Evolutionary conservation across 2,888 invertebrate genomes (phyloP).

Genomic region (Orthonevra nobilis): DNA sequence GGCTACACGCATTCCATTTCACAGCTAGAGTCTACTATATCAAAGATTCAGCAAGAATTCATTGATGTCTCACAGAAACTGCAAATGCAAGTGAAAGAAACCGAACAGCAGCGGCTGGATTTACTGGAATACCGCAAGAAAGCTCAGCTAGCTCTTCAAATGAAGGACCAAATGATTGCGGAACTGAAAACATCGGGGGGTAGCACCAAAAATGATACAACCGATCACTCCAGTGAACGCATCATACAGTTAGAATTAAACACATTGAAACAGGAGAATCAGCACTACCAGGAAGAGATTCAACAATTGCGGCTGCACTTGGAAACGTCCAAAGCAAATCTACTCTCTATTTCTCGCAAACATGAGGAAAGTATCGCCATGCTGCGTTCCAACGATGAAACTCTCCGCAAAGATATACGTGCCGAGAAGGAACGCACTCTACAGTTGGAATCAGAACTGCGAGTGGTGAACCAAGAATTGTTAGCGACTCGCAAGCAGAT

Average conservation of each 20-base stretch:
- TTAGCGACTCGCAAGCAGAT: constrained; percentile 78
- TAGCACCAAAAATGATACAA: constrained; percentile 12
- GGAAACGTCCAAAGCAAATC: constrained; percentile 71
- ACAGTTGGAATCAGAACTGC: constrained; percentile 78
- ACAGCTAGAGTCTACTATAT: constrained; percentile 77
- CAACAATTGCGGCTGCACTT: constrained; percentile 73
- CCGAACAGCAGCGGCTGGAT: constrained; percentile 81
- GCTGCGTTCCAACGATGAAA: constrained; percentile 72
- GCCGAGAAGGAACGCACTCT: constrained; percentile 80
- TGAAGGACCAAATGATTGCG: constrained; percentile 87
- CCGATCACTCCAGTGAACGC: constrained; percentile 62
- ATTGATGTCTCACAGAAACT: constrained; percentile 81
- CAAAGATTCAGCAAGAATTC: constrained; percentile 80
- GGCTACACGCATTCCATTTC: constrained; percentile 78
- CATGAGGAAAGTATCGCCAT: constrained; percentile 70
- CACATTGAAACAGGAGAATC: constrained; percentile 80
- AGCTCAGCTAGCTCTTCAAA: constrained; percentile 87
- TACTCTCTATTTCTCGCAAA: constrained; percentile 71
- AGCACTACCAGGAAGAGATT: constrained; percentile 74
- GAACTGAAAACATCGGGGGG: constrained; percentile 80
- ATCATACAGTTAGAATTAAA: constrained; percentile 83
- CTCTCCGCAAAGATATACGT: constrained; percentile 73
- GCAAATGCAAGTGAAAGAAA: constrained; percentile 80
- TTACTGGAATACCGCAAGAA: constrained; percentile 89
- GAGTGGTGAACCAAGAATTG: constrained; percentile 78